Conservation (phyloP, 2,888 invertebrate genomes). For the Micoletzkya japonica region DNA sequence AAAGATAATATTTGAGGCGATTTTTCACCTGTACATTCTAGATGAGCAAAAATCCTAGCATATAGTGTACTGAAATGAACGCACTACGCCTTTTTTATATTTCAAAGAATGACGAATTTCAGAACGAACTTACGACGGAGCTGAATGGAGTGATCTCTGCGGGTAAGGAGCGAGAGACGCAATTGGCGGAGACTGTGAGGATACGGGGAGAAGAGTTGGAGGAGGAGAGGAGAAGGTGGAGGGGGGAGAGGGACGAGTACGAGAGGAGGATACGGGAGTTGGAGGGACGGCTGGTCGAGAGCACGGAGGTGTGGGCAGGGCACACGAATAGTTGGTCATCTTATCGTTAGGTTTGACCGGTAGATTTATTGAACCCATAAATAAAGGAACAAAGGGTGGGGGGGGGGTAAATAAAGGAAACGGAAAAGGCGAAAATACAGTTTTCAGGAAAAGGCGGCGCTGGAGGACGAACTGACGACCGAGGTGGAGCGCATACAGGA, state of each 20-base stretch:
- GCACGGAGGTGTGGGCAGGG: conserved; percentile 10
- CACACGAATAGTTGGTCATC: too few species aligned
- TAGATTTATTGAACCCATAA: background rate
- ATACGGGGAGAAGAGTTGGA: background rate
- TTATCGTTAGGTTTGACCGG: background rate
- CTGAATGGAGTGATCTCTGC: too few species aligned
- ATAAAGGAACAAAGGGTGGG: background rate
- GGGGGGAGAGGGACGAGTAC: conserved; percentile 13
- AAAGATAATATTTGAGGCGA: too few species aligned
- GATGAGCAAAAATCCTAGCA: too few species aligned
- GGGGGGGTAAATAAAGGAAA: too few species aligned
- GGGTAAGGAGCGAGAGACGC: too few species aligned
- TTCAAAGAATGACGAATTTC: too few species aligned
- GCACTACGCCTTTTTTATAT: too few species aligned
- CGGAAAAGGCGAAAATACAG: too few species aligned
- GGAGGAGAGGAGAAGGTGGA: conserved; percentile 1
- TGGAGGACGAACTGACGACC: conserved; percentile 12
- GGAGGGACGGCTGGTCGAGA: conserved; percentile 10
- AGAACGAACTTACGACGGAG: too few species aligned
- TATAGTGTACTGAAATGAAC: too few species aligned
- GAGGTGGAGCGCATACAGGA: conserved; percentile 21
- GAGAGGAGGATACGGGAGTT: conserved; percentile 8
- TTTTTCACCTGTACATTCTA: too few species aligned
- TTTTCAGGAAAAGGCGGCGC: conserved; percentile 14
- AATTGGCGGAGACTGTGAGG: background rate